Conservation (phyloP, 2,113 vertebrate species). For the Helogale parvula region DNA sequence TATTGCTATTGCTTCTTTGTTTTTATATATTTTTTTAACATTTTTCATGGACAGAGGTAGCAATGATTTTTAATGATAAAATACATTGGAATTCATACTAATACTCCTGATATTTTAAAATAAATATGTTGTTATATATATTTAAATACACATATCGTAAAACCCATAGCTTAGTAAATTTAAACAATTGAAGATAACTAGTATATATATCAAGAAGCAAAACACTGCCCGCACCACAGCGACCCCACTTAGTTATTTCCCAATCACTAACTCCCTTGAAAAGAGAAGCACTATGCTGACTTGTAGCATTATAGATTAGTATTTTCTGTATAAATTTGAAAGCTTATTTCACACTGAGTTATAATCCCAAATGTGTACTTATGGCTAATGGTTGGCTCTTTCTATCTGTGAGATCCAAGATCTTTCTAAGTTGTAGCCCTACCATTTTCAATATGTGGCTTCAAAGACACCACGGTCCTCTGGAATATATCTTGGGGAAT, state of each 20-base stretch:
- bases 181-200: not conserved
- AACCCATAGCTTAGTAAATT: not conserved
- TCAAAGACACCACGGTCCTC: not conserved
- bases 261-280: not conserved
- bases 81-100: not conserved
- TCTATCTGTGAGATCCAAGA: not conserved
- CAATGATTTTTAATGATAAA: not conserved
- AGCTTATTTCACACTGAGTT: not conserved
- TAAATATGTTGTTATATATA: not conserved
- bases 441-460: not conserved
- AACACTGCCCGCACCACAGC: not conserved
- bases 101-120: not conserved
- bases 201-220: not conserved
- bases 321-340: not conserved
- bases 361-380: not conserved
- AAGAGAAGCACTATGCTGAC: not conserved
- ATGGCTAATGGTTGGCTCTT: not conserved
- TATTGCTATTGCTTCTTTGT: not conserved
- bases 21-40: not conserved
- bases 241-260: not conserved
- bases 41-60: not conserved
- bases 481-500: not conserved
- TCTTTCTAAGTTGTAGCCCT: not conserved
- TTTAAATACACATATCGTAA: not conserved
- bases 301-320: not conserved